Evolutionary conservation across 2,888 invertebrate genomes (phyloP), one percentile per base, ranked within the genome.

Genomic region (Orthosia cruda): DNA sequence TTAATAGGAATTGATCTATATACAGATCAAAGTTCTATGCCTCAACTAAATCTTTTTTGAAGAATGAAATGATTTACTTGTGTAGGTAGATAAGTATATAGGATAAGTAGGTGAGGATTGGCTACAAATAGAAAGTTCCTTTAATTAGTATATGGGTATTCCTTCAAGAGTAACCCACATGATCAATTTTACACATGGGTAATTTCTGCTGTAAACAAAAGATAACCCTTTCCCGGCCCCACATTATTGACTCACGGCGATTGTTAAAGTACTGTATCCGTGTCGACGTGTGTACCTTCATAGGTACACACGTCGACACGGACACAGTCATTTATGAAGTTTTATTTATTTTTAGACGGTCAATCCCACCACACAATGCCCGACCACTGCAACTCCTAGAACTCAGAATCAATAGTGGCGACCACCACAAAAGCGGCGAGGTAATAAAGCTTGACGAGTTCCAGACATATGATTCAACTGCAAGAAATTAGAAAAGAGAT

Each of bases 171-270:
- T 54, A 54, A 49, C 40, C n/a, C 23, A 49, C 40, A 45, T 40
- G 18, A 40, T 50, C 1, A 0, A 26, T 18, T 47, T 67, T 57
- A 40, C 26, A 50, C 9, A 73, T 57, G 71, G 9, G 32, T 62
- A 47, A 62, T 32, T 62, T 20, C 9, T 57, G 65, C 13, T 45
- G 40, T 73, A 57, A 50, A 74, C 23, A 73, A 74, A 72, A 55
- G 20, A 45, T 50, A 63, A 65, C 64, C 55, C 23, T 64, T 74
- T 23, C 13, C 3, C 2, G 13, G 13, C 16, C 3, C 3, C 13
- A 40, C 16, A n/a, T 23, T 15, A 58, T 47, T 55, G 7, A 13
- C 20, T 23, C 63, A 23, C 18, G 18, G 40, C 7, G 23, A 18
- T 59, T 50, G 3, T 45, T 11, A 32, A 18, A 26, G 26, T 57